Evolutionary conservation across 2,797 vertebrate genomes (phyloP).

Genomic region (Erethizon dorsatum): DNA sequence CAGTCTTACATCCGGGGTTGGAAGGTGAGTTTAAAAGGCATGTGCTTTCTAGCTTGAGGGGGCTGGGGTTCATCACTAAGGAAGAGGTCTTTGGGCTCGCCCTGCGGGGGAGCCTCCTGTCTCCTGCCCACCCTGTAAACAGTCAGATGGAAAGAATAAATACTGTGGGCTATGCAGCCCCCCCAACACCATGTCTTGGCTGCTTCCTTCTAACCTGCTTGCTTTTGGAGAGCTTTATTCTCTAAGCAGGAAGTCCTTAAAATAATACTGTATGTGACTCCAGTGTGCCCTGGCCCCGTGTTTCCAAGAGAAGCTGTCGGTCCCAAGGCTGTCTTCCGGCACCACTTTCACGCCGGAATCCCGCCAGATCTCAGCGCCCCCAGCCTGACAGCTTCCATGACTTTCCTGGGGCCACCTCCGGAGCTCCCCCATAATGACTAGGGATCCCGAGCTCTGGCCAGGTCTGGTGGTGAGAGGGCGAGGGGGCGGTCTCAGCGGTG

Average conservation of each 20-base stretch:
- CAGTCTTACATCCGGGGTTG: slow-evolving; percentile 98
- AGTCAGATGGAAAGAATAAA: slow-evolving; percentile 60
- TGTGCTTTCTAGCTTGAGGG: background rate
- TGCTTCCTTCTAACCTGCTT: slow-evolving; percentile 63
- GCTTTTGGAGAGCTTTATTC: slow-evolving; percentile 75
- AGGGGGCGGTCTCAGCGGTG: background rate
- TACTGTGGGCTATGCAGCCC: slow-evolving; percentile 13
- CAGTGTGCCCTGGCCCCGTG: background rate
- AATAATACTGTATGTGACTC: slow-evolving; percentile 28
- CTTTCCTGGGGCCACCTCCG: background rate
- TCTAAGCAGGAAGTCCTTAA: slow-evolving; percentile 77
- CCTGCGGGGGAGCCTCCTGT: background rate
- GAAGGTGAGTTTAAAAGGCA: slow-evolving; percentile 93
- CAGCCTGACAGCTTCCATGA: fast-evolving
- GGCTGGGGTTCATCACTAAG: slow-evolving; percentile 44
- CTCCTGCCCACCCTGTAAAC: slow-evolving; percentile 49
- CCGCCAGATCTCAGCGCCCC: background rate
- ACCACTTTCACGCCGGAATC: background rate
- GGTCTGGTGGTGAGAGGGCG: background rate
- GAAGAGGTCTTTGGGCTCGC: background rate
- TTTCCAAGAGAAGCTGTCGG: background rate
- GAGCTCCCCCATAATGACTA: background rate
- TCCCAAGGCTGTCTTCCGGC: background rate
- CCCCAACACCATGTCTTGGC: slow-evolving; percentile 45
- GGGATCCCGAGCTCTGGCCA: background rate